phyloP scores from a whole-genome alignment of 2,888 invertebrate genomes.

The Drosophila seclusa region DNA sequence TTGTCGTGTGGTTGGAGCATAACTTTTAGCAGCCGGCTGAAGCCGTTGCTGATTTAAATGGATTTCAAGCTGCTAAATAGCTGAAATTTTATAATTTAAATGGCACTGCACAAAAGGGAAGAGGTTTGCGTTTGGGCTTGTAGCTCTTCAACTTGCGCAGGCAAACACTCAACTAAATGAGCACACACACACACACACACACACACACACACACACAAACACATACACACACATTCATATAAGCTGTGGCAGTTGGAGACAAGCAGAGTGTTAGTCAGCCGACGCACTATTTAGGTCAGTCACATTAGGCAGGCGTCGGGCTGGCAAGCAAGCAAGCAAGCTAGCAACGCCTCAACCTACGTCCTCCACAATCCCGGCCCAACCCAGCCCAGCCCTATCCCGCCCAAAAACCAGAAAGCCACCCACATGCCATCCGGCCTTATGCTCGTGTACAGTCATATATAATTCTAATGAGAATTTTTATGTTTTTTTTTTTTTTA shows the following conservation, averaged over 20 bases:
- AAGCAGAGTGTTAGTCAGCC: conserved; percentile 55
- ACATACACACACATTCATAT: neutral
- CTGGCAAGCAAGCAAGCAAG: conserved; percentile 42
- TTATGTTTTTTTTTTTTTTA: conserved; percentile 23
- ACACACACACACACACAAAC: conserved; percentile 19
- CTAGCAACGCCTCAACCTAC: conserved; percentile 29
- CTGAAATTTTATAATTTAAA: conserved; percentile 74
- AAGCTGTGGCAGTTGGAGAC: conserved; percentile 24
- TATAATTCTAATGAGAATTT: conserved; percentile 76
- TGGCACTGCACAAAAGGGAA: conserved; percentile 36
- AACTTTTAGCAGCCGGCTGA: conserved; percentile 40
- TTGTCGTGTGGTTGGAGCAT: conserved; percentile 20
- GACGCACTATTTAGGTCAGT: conserved; percentile 81
- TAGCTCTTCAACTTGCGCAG: conserved; percentile 59
- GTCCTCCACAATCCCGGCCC: neutral
- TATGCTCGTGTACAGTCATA: conserved; percentile 34
- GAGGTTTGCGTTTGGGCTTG: conserved; percentile 11
- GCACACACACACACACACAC: conserved; percentile 49
- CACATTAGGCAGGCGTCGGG: conserved; percentile 76
- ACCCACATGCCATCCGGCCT: conserved; percentile 33
- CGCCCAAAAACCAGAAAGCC: neutral
- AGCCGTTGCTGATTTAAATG: conserved; percentile 62
- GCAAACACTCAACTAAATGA: conserved; percentile 72
- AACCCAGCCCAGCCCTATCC: neutral
- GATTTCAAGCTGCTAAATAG: conserved; percentile 72